These are phyloP conservation scores for Neodiprion fabricii DNA, from an alignment of 1,140 invertebrate species.

Conservation along the genomic window DNA sequence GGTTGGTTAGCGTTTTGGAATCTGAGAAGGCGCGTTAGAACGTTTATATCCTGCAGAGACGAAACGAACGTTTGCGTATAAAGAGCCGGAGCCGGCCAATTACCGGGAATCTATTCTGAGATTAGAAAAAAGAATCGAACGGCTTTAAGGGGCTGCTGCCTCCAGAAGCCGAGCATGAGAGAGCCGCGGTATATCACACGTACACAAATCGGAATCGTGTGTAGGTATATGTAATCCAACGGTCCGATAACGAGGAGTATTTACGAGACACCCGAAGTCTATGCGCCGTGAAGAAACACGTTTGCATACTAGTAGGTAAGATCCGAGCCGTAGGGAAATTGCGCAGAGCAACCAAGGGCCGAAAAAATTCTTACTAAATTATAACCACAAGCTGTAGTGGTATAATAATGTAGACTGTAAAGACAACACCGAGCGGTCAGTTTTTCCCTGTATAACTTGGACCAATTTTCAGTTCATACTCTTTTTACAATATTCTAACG, in stretches of 20 bases:
- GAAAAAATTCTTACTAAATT: too few relatives aligned
- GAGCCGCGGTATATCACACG: not conserved
- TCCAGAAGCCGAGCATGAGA: not conserved
- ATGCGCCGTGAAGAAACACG: conserved; percentile 6
- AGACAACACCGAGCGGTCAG: too few relatives aligned
- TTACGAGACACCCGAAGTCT: not conserved
- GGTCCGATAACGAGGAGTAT: not conserved
- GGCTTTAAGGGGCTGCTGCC: not conserved
- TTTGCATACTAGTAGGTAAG: not conserved
- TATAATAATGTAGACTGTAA: too few relatives aligned
- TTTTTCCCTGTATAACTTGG: too few relatives aligned
- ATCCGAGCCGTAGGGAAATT: too few relatives aligned
- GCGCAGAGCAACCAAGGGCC: too few relatives aligned
- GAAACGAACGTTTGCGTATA: not conserved
- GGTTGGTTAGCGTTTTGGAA: not conserved
- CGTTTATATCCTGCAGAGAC: not conserved
- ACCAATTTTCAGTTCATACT: too few relatives aligned
- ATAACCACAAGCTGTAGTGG: too few relatives aligned
- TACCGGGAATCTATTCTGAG: conserved; percentile 2
- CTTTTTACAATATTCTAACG: too few relatives aligned
- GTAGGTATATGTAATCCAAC: too few relatives aligned
- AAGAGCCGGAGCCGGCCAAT: not conserved
- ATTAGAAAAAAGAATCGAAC: not conserved
- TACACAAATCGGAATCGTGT: too few relatives aligned
- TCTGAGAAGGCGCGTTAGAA: too few relatives aligned